Conservation (phyloP, 1,140 invertebrate species). For the Geopemphigus sp. region DNA sequence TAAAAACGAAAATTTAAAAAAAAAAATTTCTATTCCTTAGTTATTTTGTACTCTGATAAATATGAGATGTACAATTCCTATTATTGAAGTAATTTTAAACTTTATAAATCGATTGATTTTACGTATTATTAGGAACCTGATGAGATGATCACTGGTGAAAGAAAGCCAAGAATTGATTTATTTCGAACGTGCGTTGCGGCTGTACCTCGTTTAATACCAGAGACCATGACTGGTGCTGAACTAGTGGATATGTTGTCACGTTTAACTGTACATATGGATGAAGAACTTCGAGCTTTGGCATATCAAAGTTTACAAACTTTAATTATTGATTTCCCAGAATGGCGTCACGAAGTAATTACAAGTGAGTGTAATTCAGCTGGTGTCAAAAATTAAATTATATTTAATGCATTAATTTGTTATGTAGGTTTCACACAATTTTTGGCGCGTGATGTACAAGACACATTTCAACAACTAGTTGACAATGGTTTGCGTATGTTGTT, state of each 20-base stretch:
- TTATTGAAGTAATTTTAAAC: background rate
- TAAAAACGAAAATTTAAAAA: too few relatives aligned
- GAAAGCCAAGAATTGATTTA: slow-evolving; percentile 97
- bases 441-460: slow-evolving; percentile 87
- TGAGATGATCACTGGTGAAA: slow-evolving; percentile 93
- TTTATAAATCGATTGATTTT: background rate
- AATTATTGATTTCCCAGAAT: slow-evolving; percentile 92
- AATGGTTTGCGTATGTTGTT: slow-evolving; percentile 90
- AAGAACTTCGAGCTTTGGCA: slow-evolving; percentile 83
- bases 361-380: slow-evolving; percentile 54
- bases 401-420: slow-evolving; percentile 35
- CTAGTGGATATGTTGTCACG: slow-evolving; percentile 88
- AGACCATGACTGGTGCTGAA: slow-evolving; percentile 91
- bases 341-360: slow-evolving; percentile 92
- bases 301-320: slow-evolving; percentile 95
- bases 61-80: background rate
- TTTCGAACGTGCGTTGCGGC: slow-evolving; percentile 98
- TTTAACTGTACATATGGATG: slow-evolving; percentile 90
- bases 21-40: too few relatives aligned
- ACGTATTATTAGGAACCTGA: slow-evolving; percentile 68
- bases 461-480: slow-evolving; percentile 84
- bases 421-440: slow-evolving; percentile 92
- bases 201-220: slow-evolving; percentile 94
- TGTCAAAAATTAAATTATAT: background rate
- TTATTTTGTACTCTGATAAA: too few relatives aligned